Evolutionary conservation across 2,113 vertebrate genomes (phyloP), one percentile per base, ranked within the genome.

Genomic region (Petroica traversi): DNA sequence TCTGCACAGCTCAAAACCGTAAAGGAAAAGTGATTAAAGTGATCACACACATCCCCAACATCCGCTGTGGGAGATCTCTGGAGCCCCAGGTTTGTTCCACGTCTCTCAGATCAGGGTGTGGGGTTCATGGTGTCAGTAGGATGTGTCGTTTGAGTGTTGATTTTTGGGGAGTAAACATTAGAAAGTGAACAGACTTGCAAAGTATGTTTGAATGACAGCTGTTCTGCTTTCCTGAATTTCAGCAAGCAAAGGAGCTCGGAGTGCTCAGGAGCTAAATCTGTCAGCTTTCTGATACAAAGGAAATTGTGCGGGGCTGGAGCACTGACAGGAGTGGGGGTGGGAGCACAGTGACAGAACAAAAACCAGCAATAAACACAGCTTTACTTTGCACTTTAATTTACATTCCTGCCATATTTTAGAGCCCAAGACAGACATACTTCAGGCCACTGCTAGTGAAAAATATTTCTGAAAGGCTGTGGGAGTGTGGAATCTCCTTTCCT

Each of bases 241-340:
- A 76, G 31, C 74, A 76, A 54, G 84, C 59, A 91, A 89, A 79
- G 45, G 41, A 72, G 79, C 46, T 66, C 73, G 49, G 85, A 90
- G 67, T 88, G 91, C 83, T 85, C 73, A 63, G 77, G 81, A 95
- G 63, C 66, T 95, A 76, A 79, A 95, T 94, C 89, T 96, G 92
- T 79, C 91, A 88, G 71, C 29, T 96, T 94, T 89, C 67, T 88
- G 85, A 91, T 96, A 91, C 88, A 93, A 95, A 91, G 74, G 62
- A 51, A 92, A 59, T 66, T 66, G 67, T 73, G 68, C 17, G 62
- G 63, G 74, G 38, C 46, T 79, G 74, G 62, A 87, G 54, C 51
- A 34, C 77, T 89, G 81, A 76, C 74, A 85, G 52, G 57, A 95
- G 28, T 79, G 31, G 41, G 49, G 49, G 34, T 91, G 59, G 92